phyloP scores from a whole-genome alignment of 23 tunicate genomes.

The Trididemnum nubilum region DNA sequence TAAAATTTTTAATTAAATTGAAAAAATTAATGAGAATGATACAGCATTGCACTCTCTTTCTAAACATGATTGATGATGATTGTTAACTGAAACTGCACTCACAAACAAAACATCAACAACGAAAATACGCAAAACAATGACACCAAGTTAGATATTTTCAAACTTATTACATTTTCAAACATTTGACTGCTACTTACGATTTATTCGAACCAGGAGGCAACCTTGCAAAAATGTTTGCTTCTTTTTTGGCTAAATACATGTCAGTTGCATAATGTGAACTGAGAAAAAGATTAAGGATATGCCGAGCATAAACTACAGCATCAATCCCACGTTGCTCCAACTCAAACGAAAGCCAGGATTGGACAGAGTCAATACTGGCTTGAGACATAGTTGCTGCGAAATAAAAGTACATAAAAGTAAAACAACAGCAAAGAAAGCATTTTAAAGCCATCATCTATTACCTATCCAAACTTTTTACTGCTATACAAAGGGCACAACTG shows the following conservation, averaged over 20 bases:
- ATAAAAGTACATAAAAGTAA: neutral
- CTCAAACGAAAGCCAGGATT: constrained; percentile 81
- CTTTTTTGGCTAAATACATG: constrained; percentile 71
- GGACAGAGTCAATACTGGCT: constrained; percentile 68
- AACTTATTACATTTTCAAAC: too few relatives aligned
- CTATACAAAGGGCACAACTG: too few relatives aligned
- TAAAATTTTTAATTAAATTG: too few relatives aligned
- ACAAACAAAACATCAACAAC: too few relatives aligned
- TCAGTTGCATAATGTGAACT: constrained; percentile 64
- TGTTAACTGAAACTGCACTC: too few relatives aligned
- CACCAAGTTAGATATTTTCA: too few relatives aligned
- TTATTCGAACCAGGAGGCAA: constrained; percentile 68
- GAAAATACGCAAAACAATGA: too few relatives aligned
- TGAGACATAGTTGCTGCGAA: constrained; percentile 62
- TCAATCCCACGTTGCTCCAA: constrained; percentile 80
- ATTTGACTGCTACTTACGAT: too few relatives aligned
- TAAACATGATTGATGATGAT: too few relatives aligned
- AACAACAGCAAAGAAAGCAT: neutral
- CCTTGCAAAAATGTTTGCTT: constrained; percentile 74
- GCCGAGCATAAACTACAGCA: constrained; percentile 75
- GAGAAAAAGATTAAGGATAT: constrained; percentile 70
- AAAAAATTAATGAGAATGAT: too few relatives aligned
- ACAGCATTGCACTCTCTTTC: too few relatives aligned
- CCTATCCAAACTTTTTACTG: too few relatives aligned
- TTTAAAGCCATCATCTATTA: neutral